Percentiles rank a stretch among this genome's conserved stretches.
Evolutionary conservation across 2,888 invertebrate genomes (phyloP).

Genomic region (Dasysyrphus albostriatus): DNA sequence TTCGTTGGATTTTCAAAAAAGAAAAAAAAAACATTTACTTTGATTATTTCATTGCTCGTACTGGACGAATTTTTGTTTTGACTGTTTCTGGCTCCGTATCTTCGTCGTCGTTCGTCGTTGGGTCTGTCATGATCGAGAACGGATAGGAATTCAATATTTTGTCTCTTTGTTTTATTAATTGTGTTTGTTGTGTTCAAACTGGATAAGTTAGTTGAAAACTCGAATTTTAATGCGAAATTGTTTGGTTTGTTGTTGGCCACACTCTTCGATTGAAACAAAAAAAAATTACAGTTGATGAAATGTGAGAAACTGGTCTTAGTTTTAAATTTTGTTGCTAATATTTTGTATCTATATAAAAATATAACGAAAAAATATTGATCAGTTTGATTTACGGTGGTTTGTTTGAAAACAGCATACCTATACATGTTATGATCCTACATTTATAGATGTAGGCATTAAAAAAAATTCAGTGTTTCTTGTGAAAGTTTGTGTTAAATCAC

Average conservation of each 20-base stretch:
- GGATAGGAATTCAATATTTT: constrained; percentile 30
- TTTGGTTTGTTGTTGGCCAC: constrained; percentile 3
- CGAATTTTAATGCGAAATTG: constrained; percentile 47
- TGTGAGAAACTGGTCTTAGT: constrained; percentile 66
- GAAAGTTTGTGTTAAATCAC: constrained; percentile 18
- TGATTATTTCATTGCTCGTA: constrained; percentile 14
- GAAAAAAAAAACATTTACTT: neutral
- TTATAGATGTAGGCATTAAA: neutral
- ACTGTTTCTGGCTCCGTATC: constrained; percentile 13
- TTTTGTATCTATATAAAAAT: constrained; percentile 36
- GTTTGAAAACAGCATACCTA: neutral
- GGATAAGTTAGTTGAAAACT: constrained; percentile 41
- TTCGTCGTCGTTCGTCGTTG: constrained; percentile 55
- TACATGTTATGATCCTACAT: neutral
- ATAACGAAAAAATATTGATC: constrained; percentile 37
- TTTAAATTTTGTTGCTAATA: constrained; percentile 43
- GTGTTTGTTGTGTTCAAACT: constrained; percentile 18
- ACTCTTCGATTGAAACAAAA: neutral
- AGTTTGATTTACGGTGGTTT: constrained; percentile 26
- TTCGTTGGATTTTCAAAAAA: constrained; percentile 38
- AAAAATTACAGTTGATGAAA: constrained; percentile 11
- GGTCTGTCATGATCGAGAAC: constrained; percentile 40
- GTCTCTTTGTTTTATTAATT: constrained; percentile 9
- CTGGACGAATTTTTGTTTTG: constrained; percentile 43
- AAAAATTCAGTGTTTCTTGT: constrained; percentile 12